A percentile compares a stretch with the other conserved stretches of the same genome.
phyloP scores from a whole-genome alignment of 2,113 vertebrate genomes.

The Panthera uncia region DNA sequence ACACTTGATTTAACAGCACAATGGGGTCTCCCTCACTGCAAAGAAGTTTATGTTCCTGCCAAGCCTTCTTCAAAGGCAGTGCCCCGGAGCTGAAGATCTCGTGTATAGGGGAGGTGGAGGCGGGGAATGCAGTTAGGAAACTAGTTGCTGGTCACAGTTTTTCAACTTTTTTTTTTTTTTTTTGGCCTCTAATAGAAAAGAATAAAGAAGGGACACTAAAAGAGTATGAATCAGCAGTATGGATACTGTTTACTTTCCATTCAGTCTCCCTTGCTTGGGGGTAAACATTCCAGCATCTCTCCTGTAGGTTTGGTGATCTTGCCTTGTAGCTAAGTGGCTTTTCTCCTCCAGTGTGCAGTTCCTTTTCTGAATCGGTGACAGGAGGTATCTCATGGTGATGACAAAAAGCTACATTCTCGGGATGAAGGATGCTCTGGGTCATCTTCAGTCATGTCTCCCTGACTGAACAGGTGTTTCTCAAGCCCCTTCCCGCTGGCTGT shows the following conservation, averaged over 20 bases:
- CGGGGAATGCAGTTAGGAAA: neutral
- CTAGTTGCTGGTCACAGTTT: neutral
- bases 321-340: neutral
- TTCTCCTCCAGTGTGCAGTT: neutral
- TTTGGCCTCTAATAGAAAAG: neutral
- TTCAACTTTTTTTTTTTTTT: neutral
- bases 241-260: neutral
- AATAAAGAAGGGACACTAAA: neutral
- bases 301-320: neutral
- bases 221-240: neutral
- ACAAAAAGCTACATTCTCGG: neutral
- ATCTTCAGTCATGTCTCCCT: neutral
- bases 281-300: neutral
- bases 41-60: neutral
- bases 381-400: neutral
- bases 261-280: fast-evolving
- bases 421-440: neutral
- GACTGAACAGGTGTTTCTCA: neutral
- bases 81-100: neutral
- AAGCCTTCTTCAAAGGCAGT: neutral
- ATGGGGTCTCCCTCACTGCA: neutral
- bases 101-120: neutral
- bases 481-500: too few relatives aligned
- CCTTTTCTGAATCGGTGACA: neutral
- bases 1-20: neutral